Percentiles rank a stretch among this genome's conserved stretches.
Evolutionary conservation across 2,888 invertebrate genomes (phyloP).

Genomic region (Spodoptera littoralis): DNA sequence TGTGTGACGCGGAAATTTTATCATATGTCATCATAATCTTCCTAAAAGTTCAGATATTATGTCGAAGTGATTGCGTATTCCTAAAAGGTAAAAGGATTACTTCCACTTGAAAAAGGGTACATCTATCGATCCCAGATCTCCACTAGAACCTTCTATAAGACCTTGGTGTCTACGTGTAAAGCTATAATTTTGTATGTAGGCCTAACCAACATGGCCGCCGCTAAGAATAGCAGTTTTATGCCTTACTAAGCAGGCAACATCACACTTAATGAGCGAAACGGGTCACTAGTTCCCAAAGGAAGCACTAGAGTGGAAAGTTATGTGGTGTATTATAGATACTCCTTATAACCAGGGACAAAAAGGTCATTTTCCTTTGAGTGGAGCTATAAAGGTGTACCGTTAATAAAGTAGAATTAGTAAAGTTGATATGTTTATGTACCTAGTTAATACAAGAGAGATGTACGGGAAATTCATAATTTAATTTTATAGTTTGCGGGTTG

Average conservation of each 20-base stretch:
- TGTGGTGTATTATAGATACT: conserved; percentile 19
- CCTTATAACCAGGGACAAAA: conserved; percentile 39
- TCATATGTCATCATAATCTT: no score
- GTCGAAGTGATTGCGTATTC: no score
- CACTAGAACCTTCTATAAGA: conserved; percentile 25
- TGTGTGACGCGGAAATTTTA: no score
- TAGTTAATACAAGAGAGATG: conserved; percentile 24
- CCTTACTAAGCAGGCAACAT: conserved; percentile 43
- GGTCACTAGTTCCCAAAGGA: conserved; percentile 60
- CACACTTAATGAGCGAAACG: conserved; percentile 57
- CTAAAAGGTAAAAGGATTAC: conserved; percentile 1
- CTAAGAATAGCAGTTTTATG: conserved; percentile 31
- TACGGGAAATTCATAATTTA: conserved; percentile 29
- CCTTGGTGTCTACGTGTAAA: conserved; percentile 20
- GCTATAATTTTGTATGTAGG: conserved; percentile 8
- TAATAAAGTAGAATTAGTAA: conserved; percentile 57
- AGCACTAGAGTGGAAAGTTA: conserved; percentile 48
- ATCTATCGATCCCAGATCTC: conserved; percentile 20
- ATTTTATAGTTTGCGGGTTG: conserved; percentile 18
- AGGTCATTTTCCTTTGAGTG: conserved; percentile 44
- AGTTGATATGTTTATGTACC: conserved; percentile 56
- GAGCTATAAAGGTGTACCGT: conserved; percentile 20
- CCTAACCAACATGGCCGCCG: conserved; percentile 2
- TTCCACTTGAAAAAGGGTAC: conserved; percentile 27
- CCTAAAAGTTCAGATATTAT: no score